Evolutionary conservation across 2,888 invertebrate genomes (phyloP), one percentile per base, ranked within the genome.

Genomic region (Thecophora atra): DNA sequence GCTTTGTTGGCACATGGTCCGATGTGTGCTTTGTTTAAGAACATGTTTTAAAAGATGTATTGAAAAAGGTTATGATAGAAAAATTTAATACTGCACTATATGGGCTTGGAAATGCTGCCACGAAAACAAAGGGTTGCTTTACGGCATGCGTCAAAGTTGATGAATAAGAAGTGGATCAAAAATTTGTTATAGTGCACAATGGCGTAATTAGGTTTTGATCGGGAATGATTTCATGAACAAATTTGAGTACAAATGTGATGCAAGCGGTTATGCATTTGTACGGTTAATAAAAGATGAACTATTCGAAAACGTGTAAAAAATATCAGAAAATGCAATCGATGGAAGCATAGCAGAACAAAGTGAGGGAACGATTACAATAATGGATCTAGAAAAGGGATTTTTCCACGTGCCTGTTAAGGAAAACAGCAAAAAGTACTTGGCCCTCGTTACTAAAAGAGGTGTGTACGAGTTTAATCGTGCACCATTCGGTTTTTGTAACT

Each of bases 321-420:
- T 28, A 7, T 5, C 54, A 6, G 37, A 37, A 37, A 37, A 37
- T 11, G 37, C 6, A 37, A 37, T 37, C 11, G 37, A 37, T 11
- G 37, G 37, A 8, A 37, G 11, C 6, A 37, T 37, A 8, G 11
- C 37, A 37, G 37, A 37, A 37, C 7, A 2, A 37, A 37, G 11
- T 37, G 11, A 71, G 1, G 68, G 70, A 30, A 47, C 21, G 7
- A 71, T 37, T 51, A 63, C 52, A 2, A 44, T 72, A 47, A 56
- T 74, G 51, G 75, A 75, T 58, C 52, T 72, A n/a, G 66, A 71
- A 28, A 75, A 73, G 24, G 58, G 73, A 8, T 74, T 72, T 44
- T 73, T 74, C 17, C 73, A 74, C 24, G 74, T 74, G n/a, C 63
- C 69, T 15, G 30, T 74, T 7, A 68, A 72, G 52, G 71, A 70